phyloP scores from a whole-genome alignment of 2,888 invertebrate genomes.

The Phalera bucephala region DNA sequence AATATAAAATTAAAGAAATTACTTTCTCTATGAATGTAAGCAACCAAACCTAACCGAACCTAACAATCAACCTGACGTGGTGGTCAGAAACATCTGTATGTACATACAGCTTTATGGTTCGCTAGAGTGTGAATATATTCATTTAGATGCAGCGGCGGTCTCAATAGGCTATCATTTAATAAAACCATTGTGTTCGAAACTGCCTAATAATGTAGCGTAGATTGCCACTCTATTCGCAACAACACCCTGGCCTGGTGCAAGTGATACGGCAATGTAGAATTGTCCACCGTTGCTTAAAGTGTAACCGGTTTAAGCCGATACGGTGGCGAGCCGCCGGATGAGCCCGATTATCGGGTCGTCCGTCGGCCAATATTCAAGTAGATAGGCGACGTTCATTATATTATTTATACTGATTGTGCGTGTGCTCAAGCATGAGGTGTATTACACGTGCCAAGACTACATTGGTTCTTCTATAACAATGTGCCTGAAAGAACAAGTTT shows the following conservation, averaged over 20 bases:
- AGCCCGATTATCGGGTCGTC: slow-evolving; percentile 52
- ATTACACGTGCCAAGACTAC: no score
- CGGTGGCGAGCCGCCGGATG: slow-evolving; percentile 48
- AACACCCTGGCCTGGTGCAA: slow-evolving; percentile 5
- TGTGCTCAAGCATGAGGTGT: no score
- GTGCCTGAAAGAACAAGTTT: no score
- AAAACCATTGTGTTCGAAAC: background rate
- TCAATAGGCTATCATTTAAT: background rate
- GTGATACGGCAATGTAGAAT: slow-evolving; percentile 21
- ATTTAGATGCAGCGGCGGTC: background rate
- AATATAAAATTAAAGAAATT: no score
- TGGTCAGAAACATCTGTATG: background rate
- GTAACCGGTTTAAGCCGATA: slow-evolving; percentile 42
- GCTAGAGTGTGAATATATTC: background rate
- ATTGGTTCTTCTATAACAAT: no score
- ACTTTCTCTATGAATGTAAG: no score
- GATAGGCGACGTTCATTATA: slow-evolving; percentile 35
- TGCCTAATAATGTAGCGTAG: background rate
- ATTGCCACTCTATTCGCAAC: slow-evolving; percentile 2
- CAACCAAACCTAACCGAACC: no score
- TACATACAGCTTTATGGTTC: background rate
- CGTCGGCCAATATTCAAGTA: slow-evolving; percentile 48
- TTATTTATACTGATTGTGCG: slow-evolving; percentile 26
- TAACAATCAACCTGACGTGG: no score
- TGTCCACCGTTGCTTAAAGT: slow-evolving; percentile 23